These are phyloP conservation scores for Euphonia xanthogaster DNA, from an alignment of 2,797 vertebrate genomes.

Conservation along the genomic window DNA sequence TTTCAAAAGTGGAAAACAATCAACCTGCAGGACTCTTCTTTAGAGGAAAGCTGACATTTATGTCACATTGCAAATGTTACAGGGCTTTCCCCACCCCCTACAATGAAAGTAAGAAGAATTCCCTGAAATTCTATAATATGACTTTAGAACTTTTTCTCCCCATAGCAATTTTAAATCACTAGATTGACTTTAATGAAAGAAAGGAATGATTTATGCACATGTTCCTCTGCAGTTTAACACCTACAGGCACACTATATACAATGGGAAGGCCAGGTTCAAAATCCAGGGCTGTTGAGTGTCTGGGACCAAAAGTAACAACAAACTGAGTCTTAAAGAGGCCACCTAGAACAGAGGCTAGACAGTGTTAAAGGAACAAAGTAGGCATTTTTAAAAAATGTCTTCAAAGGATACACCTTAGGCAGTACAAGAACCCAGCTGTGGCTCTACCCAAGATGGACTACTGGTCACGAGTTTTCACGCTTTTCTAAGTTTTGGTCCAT, in stretches of 20 bases:
- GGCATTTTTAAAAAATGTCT: not conserved
- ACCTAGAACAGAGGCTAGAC: not conserved
- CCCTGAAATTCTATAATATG: not conserved
- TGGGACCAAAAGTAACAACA: not conserved
- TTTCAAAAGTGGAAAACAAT: conserved; percentile 50
- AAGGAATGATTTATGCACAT: not conserved
- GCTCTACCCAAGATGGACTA: too few relatives aligned
- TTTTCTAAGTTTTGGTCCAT: not conserved
- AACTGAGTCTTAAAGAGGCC: not conserved
- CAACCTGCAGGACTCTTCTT: not conserved
- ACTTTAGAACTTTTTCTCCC: not conserved
- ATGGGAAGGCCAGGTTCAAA: not conserved
- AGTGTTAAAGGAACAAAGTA: not conserved
- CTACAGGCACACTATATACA: not conserved
- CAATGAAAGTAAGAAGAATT: not conserved
- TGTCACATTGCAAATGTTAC: not conserved
- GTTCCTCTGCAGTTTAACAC: not conserved
- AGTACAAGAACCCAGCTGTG: rapidly evolving
- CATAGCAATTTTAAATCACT: not conserved
- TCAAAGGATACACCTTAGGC: not conserved
- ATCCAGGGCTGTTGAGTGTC: not conserved
- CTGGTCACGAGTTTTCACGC: rapidly evolving
- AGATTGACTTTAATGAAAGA: not conserved
- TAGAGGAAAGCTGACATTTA: conserved; percentile 30
- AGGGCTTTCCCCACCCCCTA: not conserved